Evolutionary conservation across 2,797 vertebrate genomes (phyloP).

Genomic region (Hoplostethus atlanticus): DNA sequence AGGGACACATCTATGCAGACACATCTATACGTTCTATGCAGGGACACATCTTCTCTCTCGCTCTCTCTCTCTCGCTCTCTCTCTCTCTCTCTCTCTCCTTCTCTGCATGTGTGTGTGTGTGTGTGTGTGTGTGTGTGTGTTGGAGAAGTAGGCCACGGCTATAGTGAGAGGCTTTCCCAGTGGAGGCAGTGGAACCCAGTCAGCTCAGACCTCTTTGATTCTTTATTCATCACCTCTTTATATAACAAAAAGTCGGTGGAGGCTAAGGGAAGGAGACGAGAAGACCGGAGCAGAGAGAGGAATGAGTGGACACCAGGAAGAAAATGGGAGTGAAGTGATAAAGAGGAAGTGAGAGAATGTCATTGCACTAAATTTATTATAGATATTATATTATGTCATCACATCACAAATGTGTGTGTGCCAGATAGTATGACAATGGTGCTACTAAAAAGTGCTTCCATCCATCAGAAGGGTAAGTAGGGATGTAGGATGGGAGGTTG

Average conservation of each 20-base stretch:
- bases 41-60: neutral
- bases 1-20: neutral
- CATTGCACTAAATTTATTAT: conserved; percentile 23
- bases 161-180: conserved; percentile 41
- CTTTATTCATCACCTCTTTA: conserved; percentile 66
- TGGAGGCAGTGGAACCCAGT: conserved; percentile 23
- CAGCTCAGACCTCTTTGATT: conserved; percentile 49
- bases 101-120: neutral
- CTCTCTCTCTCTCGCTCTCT: no score
- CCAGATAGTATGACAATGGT: conserved; percentile 4
- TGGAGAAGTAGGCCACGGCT: conserved; percentile 48
- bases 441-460: conserved; percentile 20
- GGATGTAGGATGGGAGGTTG: conserved; percentile 8
- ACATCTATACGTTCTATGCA: neutral
- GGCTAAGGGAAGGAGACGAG: neutral
- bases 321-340: conserved; percentile 16
- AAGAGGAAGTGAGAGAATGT: conserved; percentile 17
- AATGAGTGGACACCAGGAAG: conserved; percentile 22
- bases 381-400: conserved; percentile 16
- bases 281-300: neutral
- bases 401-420: conserved; percentile 5
- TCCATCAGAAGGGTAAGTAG: neutral
- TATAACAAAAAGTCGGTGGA: conserved; percentile 45
- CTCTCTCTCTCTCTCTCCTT: no score
- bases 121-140: conserved; percentile 24